A percentile compares a stretch with the other conserved stretches of the same genome.
Conservation (phyloP, 1,140 invertebrate genomes). For the Leucophenga varia region DNA sequence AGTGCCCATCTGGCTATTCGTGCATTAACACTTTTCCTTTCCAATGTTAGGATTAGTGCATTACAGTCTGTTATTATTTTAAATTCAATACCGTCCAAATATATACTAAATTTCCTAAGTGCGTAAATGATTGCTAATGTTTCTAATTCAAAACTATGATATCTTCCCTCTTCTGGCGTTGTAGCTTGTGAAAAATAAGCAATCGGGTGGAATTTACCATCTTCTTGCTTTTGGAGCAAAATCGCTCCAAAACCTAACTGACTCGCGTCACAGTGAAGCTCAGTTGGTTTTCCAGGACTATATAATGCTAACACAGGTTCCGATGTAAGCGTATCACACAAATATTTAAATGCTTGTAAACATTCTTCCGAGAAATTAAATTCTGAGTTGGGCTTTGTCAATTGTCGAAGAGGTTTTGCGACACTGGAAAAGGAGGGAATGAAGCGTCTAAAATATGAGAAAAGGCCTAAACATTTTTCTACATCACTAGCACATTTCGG, state of each 20-base stretch:
- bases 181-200: constrained; percentile 3
- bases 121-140: background rate
- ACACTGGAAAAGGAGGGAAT: constrained; percentile 35
- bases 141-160: constrained; percentile 4
- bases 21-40: background rate
- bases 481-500: constrained; percentile 29
- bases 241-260: background rate
- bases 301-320: no score
- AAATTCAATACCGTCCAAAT: constrained; percentile 1
- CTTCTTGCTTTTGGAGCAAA: background rate
- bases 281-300: no score
- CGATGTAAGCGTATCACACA: no score
- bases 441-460: constrained; percentile 48
- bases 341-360: background rate
- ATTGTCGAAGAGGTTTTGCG: constrained; percentile 34
- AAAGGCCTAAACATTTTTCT: constrained; percentile 44
- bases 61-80: constrained; percentile 4
- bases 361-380: constrained; percentile 4
- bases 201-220: constrained; percentile 1
- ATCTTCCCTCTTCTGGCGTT: background rate
- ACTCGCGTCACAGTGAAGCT: constrained; percentile 1
- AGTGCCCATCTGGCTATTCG: background rate
- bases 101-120: constrained; percentile 1
- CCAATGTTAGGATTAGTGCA: background rate
- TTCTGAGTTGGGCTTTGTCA: constrained; percentile 25